These are phyloP conservation scores for Saiga tatarica DNA, from an alignment of 2,113 vertebrate genomes.

Conservation along the genomic window DNA sequence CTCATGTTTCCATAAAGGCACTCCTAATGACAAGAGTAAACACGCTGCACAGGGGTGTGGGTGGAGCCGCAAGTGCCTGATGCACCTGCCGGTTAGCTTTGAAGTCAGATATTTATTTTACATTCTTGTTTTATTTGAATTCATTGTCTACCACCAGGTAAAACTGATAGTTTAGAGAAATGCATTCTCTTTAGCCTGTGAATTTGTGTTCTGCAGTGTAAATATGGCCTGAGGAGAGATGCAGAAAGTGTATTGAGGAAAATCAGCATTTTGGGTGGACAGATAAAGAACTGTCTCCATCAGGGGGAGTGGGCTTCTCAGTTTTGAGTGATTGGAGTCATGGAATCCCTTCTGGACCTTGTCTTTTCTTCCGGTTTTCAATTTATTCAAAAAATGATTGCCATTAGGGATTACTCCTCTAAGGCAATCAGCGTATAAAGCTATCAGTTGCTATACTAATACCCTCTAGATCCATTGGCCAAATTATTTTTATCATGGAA, in stretches of 20 bases:
- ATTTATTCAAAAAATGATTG: neutral
- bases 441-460: neutral
- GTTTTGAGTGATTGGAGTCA: neutral
- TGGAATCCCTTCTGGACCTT: neutral
- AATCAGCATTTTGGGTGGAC: neutral
- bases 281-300: neutral
- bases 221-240: neutral
- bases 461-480: neutral
- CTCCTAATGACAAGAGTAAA: neutral
- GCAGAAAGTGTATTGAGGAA: neutral
- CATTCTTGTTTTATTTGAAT: neutral
- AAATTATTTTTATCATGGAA: neutral
- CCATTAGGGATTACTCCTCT: neutral
- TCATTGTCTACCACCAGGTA: neutral
- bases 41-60: neutral
- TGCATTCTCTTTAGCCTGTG: neutral
- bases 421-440: neutral
- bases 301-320: neutral
- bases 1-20: neutral
- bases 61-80: neutral
- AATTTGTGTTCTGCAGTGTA: neutral
- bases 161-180: neutral
- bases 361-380: neutral
- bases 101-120: neutral
- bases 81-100: neutral